phyloP scores from a whole-genome alignment of 1,140 invertebrate genomes.

The Aphis craccivora region DNA sequence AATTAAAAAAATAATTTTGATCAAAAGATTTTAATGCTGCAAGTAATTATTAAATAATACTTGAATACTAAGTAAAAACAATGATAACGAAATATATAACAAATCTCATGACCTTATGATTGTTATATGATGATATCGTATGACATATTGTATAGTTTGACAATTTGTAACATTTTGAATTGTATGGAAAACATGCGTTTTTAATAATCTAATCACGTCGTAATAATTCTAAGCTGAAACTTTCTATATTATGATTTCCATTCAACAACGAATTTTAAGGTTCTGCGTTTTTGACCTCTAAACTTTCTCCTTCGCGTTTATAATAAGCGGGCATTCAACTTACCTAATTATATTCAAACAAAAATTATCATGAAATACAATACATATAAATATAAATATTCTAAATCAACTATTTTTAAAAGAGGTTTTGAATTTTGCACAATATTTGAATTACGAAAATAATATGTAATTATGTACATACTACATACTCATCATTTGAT shows the following conservation, averaged over 20 bases:
- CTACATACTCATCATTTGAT: no score
- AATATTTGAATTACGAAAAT: no score
- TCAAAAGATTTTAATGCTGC: not conserved
- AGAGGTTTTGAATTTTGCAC: no score
- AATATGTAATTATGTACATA: no score
- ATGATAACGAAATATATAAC: not conserved
- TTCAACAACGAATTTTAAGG: not conserved
- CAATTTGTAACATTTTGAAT: not conserved
- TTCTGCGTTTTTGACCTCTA: not conserved
- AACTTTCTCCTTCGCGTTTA: not conserved
- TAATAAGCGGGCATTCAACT: not conserved
- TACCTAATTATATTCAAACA: not conserved
- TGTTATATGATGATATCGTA: no score
- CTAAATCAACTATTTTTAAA: not conserved
- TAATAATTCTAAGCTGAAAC: not conserved
- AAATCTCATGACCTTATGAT: no score
- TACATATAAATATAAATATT: not conserved
- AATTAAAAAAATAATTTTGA: not conserved
- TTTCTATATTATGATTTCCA: not conserved
- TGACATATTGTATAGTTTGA: no score
- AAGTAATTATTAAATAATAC: not conserved
- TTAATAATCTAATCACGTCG: not conserved
- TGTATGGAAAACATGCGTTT: not conserved
- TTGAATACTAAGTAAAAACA: not conserved
- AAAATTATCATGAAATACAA: not conserved